A percentile compares a stretch with the other conserved stretches of the same genome.
Conservation (phyloP, 2,113 vertebrate species). For the Sisor rabdophorus region DNA sequence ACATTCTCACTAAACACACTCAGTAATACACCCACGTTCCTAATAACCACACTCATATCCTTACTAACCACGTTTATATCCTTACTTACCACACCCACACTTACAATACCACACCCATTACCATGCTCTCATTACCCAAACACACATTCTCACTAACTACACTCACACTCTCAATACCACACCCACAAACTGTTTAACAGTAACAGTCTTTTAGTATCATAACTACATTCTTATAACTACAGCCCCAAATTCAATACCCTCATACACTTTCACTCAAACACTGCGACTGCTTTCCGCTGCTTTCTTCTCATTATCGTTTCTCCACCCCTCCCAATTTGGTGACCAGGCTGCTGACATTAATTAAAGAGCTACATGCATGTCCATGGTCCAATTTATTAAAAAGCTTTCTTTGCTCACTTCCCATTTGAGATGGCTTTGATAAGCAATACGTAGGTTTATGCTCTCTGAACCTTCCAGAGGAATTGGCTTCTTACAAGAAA, state of each 20-base stretch:
- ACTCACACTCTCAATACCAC: conserved; percentile 4
- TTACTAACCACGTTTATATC: conserved; percentile 4
- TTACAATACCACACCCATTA: neutral
- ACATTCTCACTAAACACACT: neutral
- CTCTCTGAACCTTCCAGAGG: neutral
- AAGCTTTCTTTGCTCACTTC: neutral
- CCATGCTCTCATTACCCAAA: no score
- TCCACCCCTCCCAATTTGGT: conserved; percentile 1
- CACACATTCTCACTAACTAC: neutral
- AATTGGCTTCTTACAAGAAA: conserved; percentile 13
- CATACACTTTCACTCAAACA: neutral
- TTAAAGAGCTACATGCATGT: neutral
- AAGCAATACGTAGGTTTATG: conserved; percentile 22
- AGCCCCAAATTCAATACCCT: neutral
- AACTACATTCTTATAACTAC: neutral
- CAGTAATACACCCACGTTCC: neutral
- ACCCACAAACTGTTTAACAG: conserved; percentile 23
- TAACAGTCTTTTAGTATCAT: neutral
- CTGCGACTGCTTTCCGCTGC: neutral
- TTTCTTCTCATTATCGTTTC: neutral
- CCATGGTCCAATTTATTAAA: neutral
- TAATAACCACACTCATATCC: neutral
- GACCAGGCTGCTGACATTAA: conserved; percentile 14
- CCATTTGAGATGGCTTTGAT: conserved; percentile 18
- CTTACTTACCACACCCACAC: neutral